These are phyloP conservation scores for Panorpa germanica DNA, from an alignment of 2,888 invertebrate genomes.

Conservation along the genomic window DNA sequence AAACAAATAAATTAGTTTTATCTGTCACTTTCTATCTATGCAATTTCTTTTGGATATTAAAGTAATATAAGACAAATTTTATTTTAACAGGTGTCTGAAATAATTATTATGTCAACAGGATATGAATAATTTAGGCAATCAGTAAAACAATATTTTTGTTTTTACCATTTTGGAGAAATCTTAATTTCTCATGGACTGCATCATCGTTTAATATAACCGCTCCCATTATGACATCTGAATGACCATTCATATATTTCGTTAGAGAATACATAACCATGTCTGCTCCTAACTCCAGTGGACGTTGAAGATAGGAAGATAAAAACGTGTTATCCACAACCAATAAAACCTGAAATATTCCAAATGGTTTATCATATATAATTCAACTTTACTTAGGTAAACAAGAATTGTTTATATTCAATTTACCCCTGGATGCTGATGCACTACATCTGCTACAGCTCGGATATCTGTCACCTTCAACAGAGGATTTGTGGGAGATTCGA, in stretches of 20 bases:
- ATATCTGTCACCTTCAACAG: slow-evolving; percentile 80
- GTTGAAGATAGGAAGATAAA: slow-evolving; percentile 76
- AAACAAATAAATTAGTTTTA: no score
- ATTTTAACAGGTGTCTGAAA: no score
- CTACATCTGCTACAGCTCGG: slow-evolving; percentile 40
- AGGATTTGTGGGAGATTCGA: slow-evolving; percentile 96
- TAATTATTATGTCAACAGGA: no score
- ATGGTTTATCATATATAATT: slow-evolving; percentile 10
- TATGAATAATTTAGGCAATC: no score
- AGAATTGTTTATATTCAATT: no score
- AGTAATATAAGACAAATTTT: no score
- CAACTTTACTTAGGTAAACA: slow-evolving; percentile 14
- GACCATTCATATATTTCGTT: slow-evolving; percentile 97
- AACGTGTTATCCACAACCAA: slow-evolving; percentile 90
- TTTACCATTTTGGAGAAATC: slow-evolving; percentile 76
- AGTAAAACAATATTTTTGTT: no score
- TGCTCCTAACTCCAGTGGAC: slow-evolving; percentile 77
- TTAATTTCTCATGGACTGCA: slow-evolving; percentile 46
- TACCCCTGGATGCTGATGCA: slow-evolving; percentile 27
- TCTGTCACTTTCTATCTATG: no score
- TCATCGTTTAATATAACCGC: slow-evolving; percentile 58
- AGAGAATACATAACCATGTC: slow-evolving; percentile 83
- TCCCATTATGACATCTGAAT: slow-evolving; percentile 95
- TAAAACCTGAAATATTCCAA: slow-evolving; percentile 28
- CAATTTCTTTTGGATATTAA: no score